These are phyloP conservation scores for Protosalanx chinensis DNA, from an alignment of 2,797 vertebrate species.

Conservation along the genomic window DNA sequence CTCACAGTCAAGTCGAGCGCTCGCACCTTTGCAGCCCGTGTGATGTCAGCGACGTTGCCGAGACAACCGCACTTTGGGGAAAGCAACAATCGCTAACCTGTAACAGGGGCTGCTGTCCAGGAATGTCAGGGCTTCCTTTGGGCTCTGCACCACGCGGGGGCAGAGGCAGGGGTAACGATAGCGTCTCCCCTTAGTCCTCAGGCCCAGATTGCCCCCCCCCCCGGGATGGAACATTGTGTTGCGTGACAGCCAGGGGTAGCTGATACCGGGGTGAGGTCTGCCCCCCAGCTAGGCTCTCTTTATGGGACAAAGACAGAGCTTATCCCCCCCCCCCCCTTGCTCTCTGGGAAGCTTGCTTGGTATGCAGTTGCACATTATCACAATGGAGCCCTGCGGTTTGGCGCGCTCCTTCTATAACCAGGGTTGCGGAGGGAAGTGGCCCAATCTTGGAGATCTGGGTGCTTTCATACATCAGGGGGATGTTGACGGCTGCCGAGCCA, in stretches of 20 bases:
- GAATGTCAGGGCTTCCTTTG: slow-evolving; percentile 52
- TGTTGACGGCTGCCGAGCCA: background rate
- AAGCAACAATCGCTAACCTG: slow-evolving; percentile 43
- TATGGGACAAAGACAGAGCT: slow-evolving; percentile 9
- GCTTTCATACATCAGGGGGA: background rate
- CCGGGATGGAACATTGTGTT: slow-evolving; percentile 15
- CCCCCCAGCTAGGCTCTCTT: slow-evolving; percentile 34
- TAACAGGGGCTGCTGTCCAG: slow-evolving; percentile 43
- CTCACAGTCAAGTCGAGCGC: background rate
- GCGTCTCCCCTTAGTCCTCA: slow-evolving; percentile 37
- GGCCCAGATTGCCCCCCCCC: slow-evolving; percentile 27
- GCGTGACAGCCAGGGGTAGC: slow-evolving; percentile 31
- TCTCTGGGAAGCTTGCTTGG: background rate
- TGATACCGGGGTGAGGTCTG: slow-evolving; percentile 48
- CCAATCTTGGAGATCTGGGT: background rate
- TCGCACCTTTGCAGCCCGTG: background rate
- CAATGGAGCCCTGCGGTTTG: background rate
- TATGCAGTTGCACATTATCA: background rate
- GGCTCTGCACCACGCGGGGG: slow-evolving; percentile 38
- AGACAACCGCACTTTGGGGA: slow-evolving; percentile 35
- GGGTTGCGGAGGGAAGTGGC: background rate
- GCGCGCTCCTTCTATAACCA: background rate
- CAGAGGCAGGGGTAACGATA: slow-evolving; percentile 58
- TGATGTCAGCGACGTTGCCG: slow-evolving; percentile 46
- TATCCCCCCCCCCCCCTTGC: background rate